Evolutionary conservation across 2,113 vertebrate genomes (phyloP), one percentile per base, ranked within the genome.

Genomic region (Vireo altiloquus): DNA sequence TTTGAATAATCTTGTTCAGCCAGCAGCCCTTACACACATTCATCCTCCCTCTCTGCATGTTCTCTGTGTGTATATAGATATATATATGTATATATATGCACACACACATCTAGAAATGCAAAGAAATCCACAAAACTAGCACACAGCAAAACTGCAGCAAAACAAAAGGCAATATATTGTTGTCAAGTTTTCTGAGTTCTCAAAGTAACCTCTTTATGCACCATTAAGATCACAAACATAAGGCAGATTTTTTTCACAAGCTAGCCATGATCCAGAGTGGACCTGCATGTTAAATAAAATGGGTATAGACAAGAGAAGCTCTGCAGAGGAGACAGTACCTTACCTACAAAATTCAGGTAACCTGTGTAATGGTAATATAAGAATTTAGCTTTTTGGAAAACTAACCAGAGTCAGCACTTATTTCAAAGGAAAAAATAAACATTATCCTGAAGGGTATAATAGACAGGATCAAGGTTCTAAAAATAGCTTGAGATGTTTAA

Each of bases 361-460:
- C 17, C 15, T 81, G 23, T 75, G 5, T 23, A 70, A 46, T 1
- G 13, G 14, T 4, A 35, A 70, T 9, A 2, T 7, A 77, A 74
- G 15, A 81, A 87, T 63, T 70, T 2, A 33, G 27, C 18, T 54
- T 70, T 81, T 39, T 33, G 11, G 27, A 63, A 65, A 64, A 49
- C 17, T 49, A 79, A 52, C 13, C 23, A 24, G 25, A 81, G 37
- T 80, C 65, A 82, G 74, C 16, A 39, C 13, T 78, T 27, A 70
- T 11, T 86, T 86, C 82, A 92, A 91, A 93, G 39, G 75, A 69
- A 95, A 91, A 17, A 21, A 76, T 13, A 66, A 91, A 71, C 11
- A 17, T n/a, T 60, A 46, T 64, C 82, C 27, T 83, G 42, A 86
- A 59, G 39, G 78, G 24, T n/a, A 71, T 78, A 83, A 78, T 1